phyloP scores from a whole-genome alignment of 1,140 invertebrate genomes.

The Drosophila watanabei region DNA sequence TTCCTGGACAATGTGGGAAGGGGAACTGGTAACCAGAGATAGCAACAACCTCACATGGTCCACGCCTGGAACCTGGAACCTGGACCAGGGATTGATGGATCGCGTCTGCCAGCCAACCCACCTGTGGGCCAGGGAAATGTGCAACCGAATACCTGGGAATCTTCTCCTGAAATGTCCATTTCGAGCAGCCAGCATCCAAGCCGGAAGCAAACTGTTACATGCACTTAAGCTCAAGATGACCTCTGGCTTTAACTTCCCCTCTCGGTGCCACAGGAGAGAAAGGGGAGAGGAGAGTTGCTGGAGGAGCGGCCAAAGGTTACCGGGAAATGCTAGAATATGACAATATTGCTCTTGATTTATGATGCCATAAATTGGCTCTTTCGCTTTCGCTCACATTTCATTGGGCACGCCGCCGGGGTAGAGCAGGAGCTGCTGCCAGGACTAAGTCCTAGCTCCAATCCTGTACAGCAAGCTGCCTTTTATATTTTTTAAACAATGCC shows the following conservation, averaged over 20 bases:
- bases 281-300: conserved; percentile 10
- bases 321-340: conserved; percentile 63
- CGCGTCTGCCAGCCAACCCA: neutral
- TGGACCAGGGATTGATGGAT: conserved; percentile 1
- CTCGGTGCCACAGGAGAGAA: conserved; percentile 6
- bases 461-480: conserved; percentile 3
- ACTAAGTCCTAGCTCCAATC: neutral
- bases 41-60: neutral
- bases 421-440: neutral
- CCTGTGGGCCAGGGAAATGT: neutral
- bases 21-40: neutral
- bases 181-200: neutral
- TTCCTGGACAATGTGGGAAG: neutral
- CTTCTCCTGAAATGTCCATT: conserved; percentile 2
- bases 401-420: conserved; percentile 5
- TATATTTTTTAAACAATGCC: conserved; percentile 19
- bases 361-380: conserved; percentile 70
- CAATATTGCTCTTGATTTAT: conserved; percentile 78
- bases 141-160: conserved; percentile 5
- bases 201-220: conserved; percentile 10
- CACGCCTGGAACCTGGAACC: neutral
- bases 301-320: conserved; percentile 32
- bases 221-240: conserved; percentile 13
- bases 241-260: conserved; percentile 20
- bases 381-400: conserved; percentile 58